Evolutionary conservation across 1,140 invertebrate species (phyloP).

Genomic region (Achroia grisella): DNA sequence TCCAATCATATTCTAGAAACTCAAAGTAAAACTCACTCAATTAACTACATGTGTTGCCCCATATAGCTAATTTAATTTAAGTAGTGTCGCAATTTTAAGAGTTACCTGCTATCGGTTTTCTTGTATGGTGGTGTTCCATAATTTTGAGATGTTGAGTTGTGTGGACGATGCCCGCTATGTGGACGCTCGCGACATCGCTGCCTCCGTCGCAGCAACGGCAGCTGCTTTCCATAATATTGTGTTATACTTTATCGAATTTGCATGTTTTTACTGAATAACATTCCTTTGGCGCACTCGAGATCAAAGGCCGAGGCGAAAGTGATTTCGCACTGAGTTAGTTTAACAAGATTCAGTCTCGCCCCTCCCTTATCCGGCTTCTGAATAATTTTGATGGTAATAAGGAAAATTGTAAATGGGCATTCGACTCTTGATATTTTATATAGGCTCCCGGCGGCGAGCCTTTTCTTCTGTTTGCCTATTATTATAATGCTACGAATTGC

Average conservation of each 20-base stretch:
- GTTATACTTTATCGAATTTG: conserved; percentile 73
- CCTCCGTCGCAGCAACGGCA: conserved; percentile 26
- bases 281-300: conserved; percentile 68
- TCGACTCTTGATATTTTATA: conserved; percentile 54
- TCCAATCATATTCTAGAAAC: too few species aligned
- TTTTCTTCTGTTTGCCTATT: conserved; percentile 12
- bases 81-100: too few species aligned
- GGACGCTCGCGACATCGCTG: conserved; percentile 23
- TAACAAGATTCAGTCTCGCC: conserved; percentile 65
- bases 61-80: too few species aligned
- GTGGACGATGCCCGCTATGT: conserved; percentile 24
- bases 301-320: conserved; percentile 68
- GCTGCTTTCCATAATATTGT: conserved; percentile 63
- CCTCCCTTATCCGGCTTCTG: conserved; percentile 47
- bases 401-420: conserved; percentile 68
- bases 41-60: too few species aligned
- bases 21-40: too few species aligned
- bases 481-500: conserved; percentile 23
- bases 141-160: too few species aligned
- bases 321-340: conserved; percentile 72
- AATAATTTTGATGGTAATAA: conserved; percentile 70
- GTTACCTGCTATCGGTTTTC: too few species aligned
- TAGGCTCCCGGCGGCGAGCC: conserved; percentile 5
- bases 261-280: conserved; percentile 74
- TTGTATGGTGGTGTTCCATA: too few species aligned